phyloP scores from a whole-genome alignment of 2,888 invertebrate genomes.

The Protophormia terraenovae region DNA sequence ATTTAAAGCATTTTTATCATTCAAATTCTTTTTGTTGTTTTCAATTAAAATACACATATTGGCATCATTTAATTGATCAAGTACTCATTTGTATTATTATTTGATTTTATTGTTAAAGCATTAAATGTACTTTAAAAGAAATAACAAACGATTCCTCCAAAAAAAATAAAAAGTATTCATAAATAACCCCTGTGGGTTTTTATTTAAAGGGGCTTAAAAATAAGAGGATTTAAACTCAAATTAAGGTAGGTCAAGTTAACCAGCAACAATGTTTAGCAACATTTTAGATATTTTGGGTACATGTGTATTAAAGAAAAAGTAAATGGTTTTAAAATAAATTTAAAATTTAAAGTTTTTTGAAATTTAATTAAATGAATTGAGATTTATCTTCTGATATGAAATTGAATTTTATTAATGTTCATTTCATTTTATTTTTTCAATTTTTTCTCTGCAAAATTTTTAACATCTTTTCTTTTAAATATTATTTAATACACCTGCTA shows the following conservation, averaged over 20 bases:
- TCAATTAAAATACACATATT: background rate
- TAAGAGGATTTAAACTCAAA: constrained; percentile 8
- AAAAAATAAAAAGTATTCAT: background rate
- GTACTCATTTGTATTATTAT: background rate
- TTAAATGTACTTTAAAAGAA: background rate
- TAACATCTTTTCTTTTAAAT: background rate
- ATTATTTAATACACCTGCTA: background rate
- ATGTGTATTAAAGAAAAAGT: too few species aligned
- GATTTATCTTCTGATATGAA: too few species aligned
- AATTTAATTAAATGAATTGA: too few species aligned
- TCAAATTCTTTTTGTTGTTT: background rate
- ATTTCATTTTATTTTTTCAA: background rate
- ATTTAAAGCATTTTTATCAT: background rate
- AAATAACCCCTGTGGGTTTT: background rate
- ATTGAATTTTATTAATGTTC: background rate
- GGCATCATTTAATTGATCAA: background rate
- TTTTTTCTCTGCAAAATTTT: background rate
- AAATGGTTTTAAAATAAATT: too few species aligned
- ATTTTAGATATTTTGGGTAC: too few species aligned
- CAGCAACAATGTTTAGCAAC: background rate
- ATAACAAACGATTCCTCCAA: background rate
- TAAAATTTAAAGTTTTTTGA: too few species aligned
- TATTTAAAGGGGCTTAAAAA: background rate
- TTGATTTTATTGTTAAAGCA: background rate
- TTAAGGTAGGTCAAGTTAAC: constrained; percentile 7